A percentile compares a stretch with the other conserved stretches of the same genome.
Evolutionary conservation across 1,140 invertebrate genomes (phyloP).

Genomic region (Whitmania pigra): DNA sequence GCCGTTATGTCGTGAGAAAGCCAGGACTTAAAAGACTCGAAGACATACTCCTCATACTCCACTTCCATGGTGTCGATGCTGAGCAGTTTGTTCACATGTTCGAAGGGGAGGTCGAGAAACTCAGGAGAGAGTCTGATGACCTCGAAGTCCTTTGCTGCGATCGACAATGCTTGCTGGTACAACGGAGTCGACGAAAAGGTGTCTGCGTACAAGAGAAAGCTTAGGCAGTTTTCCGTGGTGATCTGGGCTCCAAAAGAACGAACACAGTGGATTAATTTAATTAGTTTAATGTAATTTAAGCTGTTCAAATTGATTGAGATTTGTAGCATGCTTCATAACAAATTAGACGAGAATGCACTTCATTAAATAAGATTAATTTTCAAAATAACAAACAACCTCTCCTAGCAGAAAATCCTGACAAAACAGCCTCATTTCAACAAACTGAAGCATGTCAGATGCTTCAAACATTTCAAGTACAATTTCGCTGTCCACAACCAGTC

Average conservation of each 20-base stretch:
- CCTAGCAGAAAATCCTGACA: constrained; percentile 24
- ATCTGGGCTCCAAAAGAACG: not conserved
- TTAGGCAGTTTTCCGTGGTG: constrained; percentile 21
- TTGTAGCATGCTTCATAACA: too few relatives aligned
- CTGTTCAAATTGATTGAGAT: too few relatives aligned
- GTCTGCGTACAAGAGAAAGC: constrained; percentile 23
- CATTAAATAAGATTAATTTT: not conserved
- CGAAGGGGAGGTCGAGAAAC: constrained; percentile 20
- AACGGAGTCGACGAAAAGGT: constrained; percentile 20
- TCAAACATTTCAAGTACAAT: constrained; percentile 24
- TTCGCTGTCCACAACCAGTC: constrained; percentile 17
- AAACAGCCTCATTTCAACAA: constrained; percentile 23
- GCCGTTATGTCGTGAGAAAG: constrained; percentile 15
- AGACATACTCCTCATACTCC: constrained; percentile 25
- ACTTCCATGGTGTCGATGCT: constrained; percentile 23
- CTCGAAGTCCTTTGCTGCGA: constrained; percentile 22
- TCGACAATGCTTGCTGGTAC: constrained; percentile 20
- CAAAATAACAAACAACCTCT: not conserved
- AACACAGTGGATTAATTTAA: not conserved
- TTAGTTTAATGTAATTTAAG: not conserved
- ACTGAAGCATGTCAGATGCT: constrained; percentile 26
- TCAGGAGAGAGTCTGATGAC: constrained; percentile 16
- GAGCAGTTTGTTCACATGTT: constrained; percentile 18
- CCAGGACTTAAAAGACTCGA: constrained; percentile 23
- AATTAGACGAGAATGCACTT: not conserved